Percentiles rank a stretch among this genome's conserved stretches.
These are phyloP conservation scores for Drosophila antonietae DNA, from an alignment of 2,888 invertebrate species.

Conservation along the genomic window DNA sequence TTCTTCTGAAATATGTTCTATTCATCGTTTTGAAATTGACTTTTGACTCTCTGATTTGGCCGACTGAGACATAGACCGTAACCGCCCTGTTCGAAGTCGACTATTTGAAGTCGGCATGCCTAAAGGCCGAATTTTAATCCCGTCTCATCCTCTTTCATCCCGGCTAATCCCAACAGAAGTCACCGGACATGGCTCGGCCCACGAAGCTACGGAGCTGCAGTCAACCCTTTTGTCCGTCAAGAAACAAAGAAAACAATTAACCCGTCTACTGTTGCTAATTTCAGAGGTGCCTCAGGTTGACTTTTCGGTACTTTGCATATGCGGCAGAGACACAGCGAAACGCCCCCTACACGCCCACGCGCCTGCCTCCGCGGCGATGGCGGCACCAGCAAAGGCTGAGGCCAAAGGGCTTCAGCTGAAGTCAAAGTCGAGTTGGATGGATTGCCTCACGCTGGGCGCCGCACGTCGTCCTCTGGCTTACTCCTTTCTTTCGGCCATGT, in stretches of 20 bases:
- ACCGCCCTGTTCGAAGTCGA: constrained; percentile 20
- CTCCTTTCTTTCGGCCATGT: constrained; percentile 21
- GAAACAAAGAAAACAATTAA: constrained; percentile 61
- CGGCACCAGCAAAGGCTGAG: constrained; percentile 46
- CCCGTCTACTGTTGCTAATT: constrained; percentile 81
- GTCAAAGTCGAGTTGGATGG: constrained; percentile 8
- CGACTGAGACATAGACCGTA: constrained; percentile 13
- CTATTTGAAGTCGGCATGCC: constrained; percentile 15
- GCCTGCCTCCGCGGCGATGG: constrained; percentile 23
- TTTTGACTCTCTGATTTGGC: constrained; percentile 37
- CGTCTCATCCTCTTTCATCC: constrained; percentile 77
- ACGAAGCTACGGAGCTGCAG: constrained; percentile 18
- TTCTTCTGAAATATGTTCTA: neutral
- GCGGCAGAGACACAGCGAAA: constrained; percentile 51
- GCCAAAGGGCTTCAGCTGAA: constrained; percentile 23
- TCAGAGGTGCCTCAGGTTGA: constrained; percentile 53
- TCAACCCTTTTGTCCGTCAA: constrained; percentile 67
- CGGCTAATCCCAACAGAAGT: constrained; percentile 79
- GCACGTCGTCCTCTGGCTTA: constrained; percentile 28
- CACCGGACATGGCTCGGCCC: constrained; percentile 68
- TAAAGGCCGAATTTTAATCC: constrained; percentile 57
- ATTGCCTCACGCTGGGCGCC: constrained; percentile 43
- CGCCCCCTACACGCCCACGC: constrained; percentile 64
- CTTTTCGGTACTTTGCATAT: constrained; percentile 58
- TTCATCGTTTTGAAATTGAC: constrained; percentile 26